Evolutionary conservation across 2,797 vertebrate genomes (phyloP).

Genomic region (Cichlasoma orientale): DNA sequence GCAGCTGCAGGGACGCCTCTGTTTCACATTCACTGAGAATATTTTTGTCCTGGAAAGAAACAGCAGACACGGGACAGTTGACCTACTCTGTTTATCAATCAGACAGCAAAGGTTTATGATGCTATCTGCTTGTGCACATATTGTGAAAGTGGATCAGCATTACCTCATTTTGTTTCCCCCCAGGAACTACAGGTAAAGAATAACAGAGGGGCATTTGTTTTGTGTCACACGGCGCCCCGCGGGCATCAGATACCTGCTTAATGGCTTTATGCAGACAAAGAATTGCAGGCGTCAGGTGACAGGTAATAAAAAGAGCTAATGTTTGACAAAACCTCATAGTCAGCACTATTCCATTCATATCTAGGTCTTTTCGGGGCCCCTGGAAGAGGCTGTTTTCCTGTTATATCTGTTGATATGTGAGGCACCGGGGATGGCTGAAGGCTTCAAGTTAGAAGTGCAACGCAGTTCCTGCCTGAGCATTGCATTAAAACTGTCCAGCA

Average conservation of each 20-base stretch:
- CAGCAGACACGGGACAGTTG: slow-evolving; percentile 35
- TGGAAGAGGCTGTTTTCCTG: slow-evolving; percentile 15
- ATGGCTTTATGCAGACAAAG: slow-evolving; percentile 59
- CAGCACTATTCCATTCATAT: slow-evolving; percentile 64
- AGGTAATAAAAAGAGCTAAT: slow-evolving; percentile 58
- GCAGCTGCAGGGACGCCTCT: slow-evolving; percentile 19
- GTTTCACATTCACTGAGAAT: background rate
- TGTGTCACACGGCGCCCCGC: slow-evolving; percentile 53
- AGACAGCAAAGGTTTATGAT: slow-evolving; percentile 57
- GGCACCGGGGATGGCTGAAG: slow-evolving; percentile 31
- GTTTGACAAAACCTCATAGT: slow-evolving; percentile 55
- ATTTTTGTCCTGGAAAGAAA: slow-evolving; percentile 28
- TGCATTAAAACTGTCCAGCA: background rate
- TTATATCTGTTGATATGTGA: slow-evolving; percentile 19
- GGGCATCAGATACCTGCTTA: slow-evolving; percentile 52
- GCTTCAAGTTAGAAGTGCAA: slow-evolving; percentile 27
- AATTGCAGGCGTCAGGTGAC: slow-evolving; percentile 63
- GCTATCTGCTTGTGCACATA: slow-evolving; percentile 19
- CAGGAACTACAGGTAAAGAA: slow-evolving; percentile 59
- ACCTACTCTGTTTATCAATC: slow-evolving; percentile 50
- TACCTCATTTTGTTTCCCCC: slow-evolving; percentile 68
- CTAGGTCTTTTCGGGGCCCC: slow-evolving; percentile 27
- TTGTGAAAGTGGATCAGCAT: slow-evolving; percentile 69
- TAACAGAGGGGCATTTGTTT: slow-evolving; percentile 68
- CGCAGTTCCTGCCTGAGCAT: slow-evolving; percentile 1